Evolutionary conservation across 2,888 invertebrate genomes (phyloP).

Genomic region (Lithophane ornitopus): DNA sequence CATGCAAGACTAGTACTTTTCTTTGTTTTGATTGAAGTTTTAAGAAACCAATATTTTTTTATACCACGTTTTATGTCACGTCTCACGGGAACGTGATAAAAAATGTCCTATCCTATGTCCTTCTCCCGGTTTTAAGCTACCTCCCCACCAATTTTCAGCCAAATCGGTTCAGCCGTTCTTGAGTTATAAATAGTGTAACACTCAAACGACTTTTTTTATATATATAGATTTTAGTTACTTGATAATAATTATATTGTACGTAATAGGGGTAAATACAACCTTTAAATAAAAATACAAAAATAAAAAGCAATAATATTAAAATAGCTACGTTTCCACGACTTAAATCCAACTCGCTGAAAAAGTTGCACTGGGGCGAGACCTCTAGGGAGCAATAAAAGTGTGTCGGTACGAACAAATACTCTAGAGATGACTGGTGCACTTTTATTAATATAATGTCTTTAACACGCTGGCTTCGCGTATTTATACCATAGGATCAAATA

Average conservation of each 20-base stretch:
- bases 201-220: too few species aligned
- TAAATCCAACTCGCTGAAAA: conserved; percentile 8
- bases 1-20: too few species aligned
- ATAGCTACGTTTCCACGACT: not conserved
- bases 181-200: too few species aligned
- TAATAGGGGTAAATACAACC: not conserved
- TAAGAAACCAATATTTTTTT: too few species aligned
- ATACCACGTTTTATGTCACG: too few species aligned
- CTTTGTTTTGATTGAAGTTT: too few species aligned
- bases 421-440: not conserved
- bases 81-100: too few species aligned
- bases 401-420: not conserved
- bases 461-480: too few species aligned
- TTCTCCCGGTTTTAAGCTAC: too few species aligned
- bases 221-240: not conserved
- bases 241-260: not conserved
- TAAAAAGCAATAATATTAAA: not conserved
- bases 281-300: not conserved
- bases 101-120: too few species aligned
- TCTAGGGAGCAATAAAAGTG: conserved; percentile 14
- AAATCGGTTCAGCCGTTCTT: too few species aligned
- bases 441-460: not conserved
- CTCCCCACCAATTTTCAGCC: too few species aligned
- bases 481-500: not conserved
- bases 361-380: not conserved